Evolutionary conservation across 37 sponge, comb jelly and placozoan species (phyloP).

Genomic region (Oopsacas minuta): DNA sequence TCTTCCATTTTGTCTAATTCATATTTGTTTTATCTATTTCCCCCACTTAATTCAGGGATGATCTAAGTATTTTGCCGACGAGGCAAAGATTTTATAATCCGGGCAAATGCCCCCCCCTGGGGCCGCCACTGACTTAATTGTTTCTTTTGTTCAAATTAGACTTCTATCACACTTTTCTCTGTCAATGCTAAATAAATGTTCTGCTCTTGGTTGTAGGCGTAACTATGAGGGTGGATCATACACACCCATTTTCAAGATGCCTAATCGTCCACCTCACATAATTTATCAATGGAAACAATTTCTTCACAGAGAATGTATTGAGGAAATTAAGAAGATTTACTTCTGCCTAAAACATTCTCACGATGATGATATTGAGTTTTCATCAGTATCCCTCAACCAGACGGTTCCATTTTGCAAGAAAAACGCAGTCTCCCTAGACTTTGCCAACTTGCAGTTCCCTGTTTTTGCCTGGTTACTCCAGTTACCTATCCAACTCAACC

Average conservation of each 20-base stretch:
- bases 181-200: not conserved
- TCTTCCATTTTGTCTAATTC: too few relatives aligned
- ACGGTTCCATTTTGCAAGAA: conserved; percentile 13
- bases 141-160: conserved; percentile 12
- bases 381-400: conserved; percentile 9
- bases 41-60: too few relatives aligned
- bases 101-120: too few relatives aligned
- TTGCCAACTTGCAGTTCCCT: not conserved
- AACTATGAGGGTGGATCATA: conserved; percentile 1
- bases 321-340: conserved; percentile 11
- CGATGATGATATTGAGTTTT: not conserved
- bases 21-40: too few relatives aligned
- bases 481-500: not conserved
- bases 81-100: too few relatives aligned
- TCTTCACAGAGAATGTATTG: conserved; percentile 18
- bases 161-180: not conserved
- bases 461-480: not conserved
- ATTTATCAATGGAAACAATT: conserved; percentile 15
- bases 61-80: too few relatives aligned
- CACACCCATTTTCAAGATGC: conserved; percentile 17
- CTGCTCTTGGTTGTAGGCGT: not conserved
- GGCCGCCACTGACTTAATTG: too few relatives aligned
- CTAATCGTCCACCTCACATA: conserved; percentile 19
- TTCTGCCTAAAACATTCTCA: not conserved
- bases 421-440: conserved; percentile 19